Conservation (phyloP, 2,888 invertebrate genomes). For the Patella depressa region DNA sequence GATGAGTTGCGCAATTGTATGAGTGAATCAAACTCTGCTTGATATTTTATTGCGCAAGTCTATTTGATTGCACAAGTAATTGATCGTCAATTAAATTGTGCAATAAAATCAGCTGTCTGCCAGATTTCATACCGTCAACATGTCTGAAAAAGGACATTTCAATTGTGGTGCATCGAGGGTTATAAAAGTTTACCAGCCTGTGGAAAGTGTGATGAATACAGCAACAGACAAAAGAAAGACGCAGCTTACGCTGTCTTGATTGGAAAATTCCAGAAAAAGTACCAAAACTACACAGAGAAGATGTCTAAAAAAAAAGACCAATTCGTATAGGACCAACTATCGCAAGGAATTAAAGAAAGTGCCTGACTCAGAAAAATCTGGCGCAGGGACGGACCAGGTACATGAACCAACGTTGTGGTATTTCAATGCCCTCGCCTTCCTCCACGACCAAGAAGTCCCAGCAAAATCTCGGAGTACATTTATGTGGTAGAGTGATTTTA, state of each 20-base stretch:
- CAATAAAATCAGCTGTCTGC: too few species aligned
- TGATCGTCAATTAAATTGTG: too few species aligned
- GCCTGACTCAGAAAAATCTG: constrained; percentile 26
- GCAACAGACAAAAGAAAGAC: constrained; percentile 43
- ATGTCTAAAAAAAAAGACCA: constrained; percentile 49
- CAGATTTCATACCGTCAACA: too few species aligned
- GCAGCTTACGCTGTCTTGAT: constrained; percentile 29
- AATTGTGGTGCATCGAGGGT: constrained; percentile 46
- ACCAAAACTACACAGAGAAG: constrained; percentile 37
- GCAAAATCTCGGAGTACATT: too few species aligned
- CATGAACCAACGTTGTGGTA: constrained; percentile 32
- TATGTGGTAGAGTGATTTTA: too few species aligned
- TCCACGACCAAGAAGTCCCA: constrained; percentile 29
- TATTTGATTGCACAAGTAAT: too few species aligned
- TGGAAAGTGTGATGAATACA: constrained; percentile 48
- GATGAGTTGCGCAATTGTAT: too few species aligned
- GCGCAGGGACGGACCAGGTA: constrained; percentile 21
- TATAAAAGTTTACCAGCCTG: constrained; percentile 46
- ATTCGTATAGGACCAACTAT: constrained; percentile 47
- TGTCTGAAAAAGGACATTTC: too few species aligned
- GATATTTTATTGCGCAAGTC: too few species aligned
- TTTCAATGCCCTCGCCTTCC: constrained; percentile 29
- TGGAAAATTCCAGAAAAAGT: constrained; percentile 32
- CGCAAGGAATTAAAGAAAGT: constrained; percentile 53
- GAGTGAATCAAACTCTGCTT: too few species aligned